Evolutionary conservation across 1,140 invertebrate genomes (phyloP), one percentile per base, ranked within the genome.

Genomic region (Zaprionus inermis): DNA sequence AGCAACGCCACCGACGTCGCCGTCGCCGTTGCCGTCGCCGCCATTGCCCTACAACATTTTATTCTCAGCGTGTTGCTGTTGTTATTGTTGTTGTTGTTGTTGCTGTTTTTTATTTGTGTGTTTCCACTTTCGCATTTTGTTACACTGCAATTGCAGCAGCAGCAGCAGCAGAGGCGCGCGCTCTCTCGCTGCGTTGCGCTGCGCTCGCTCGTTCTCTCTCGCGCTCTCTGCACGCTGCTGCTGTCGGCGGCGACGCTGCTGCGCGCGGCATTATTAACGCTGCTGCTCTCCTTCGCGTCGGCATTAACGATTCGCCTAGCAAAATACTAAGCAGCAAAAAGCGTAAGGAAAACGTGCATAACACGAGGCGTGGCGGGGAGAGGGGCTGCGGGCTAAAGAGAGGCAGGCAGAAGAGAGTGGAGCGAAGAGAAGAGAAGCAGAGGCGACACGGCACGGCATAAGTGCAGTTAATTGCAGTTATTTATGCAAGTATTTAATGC

Each of bases 261-360:
- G 9, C 36, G 44, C 24, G 24, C 36, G 56, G 65, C 56, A 38
- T 46, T 68, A 73, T 73, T 73, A 73, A 73, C 71, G 24, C 24
- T 28, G 24, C 24, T 28, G 24, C 24, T 73, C 68, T 68, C 65
- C 68, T 73, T 73, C 52, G 68, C 38, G 55, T 73, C 56, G 71
- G 71, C 64, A 68, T 73, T 73, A 68, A 73, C 71, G 71, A 73
- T 60, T 60, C 49, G 36, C 59, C 59, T 68, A 59, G 56, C 64
- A 73, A 73, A 60, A 59, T 63, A 54, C 36, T 52, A 60, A 73
- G 70, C 46, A 68, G 64, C 71, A 68, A 41, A 51, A 58, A 16
- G 16, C n/a, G n/a, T 10, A 20, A 52, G 20, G 30, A 32, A 67
- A 14, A 20, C 51, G 34, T 55, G 28, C 51, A 38, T 49, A 56